Evolutionary conservation across 2,888 invertebrate species (phyloP).

Genomic region (Lasioglossum marginatum): DNA sequence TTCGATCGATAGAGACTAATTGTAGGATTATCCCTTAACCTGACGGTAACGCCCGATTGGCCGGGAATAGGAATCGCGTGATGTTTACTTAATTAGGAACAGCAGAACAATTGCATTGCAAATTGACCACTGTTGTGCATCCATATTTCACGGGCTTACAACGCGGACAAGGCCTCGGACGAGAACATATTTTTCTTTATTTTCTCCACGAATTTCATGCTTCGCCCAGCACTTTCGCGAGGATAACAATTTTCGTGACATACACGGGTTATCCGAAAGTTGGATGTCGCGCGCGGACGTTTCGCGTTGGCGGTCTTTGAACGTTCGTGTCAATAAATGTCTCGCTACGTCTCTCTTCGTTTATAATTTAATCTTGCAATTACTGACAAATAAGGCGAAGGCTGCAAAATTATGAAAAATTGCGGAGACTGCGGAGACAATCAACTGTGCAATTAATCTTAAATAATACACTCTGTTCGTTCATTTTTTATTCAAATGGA

Average conservation of each 20-base stretch:
- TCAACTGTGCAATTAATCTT: neutral
- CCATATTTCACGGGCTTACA: neutral
- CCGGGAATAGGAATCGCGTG: constrained; percentile 35
- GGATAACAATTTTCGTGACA: neutral
- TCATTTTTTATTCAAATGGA: too few species aligned
- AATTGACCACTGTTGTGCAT: neutral
- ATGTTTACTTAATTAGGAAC: constrained; percentile 53
- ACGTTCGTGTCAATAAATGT: neutral
- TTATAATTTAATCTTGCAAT: neutral
- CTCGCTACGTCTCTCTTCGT: neutral
- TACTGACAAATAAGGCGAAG: neutral
- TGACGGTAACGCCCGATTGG: constrained; percentile 49
- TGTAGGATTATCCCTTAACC: constrained; percentile 55
- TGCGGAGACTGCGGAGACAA: neutral
- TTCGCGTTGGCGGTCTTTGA: neutral
- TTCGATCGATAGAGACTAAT: constrained; percentile 51
- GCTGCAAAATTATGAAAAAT: neutral
- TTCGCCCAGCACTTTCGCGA: neutral
- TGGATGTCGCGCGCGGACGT: neutral
- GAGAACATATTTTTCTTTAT: neutral
- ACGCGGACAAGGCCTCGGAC: neutral
- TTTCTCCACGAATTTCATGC: neutral
- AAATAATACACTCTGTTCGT: neutral
- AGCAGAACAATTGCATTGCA: constrained; percentile 14
- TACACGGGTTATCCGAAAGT: neutral